A percentile compares a stretch with the other conserved stretches of the same genome.
Conservation (phyloP, 2,113 vertebrate species). For the Aegotheles bennettii region DNA sequence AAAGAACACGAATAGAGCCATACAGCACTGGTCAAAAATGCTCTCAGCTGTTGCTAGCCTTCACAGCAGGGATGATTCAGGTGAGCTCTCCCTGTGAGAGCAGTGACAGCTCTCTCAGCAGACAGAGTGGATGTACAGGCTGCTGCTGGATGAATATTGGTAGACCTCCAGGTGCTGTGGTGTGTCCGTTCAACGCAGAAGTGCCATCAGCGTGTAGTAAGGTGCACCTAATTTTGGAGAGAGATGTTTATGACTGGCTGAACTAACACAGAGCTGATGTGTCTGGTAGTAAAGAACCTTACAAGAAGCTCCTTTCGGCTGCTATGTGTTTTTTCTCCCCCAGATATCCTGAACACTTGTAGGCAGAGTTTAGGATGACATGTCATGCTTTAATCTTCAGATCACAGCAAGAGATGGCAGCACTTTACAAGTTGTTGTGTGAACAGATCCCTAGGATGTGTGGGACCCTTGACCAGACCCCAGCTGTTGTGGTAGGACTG, state of each 20-base stretch:
- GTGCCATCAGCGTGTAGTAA: neutral
- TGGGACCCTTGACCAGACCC: fast-evolving
- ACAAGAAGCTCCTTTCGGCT: neutral
- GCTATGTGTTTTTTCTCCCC: neutral
- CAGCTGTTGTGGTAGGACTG: neutral
- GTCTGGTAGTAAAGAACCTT: neutral
- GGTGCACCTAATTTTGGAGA: neutral
- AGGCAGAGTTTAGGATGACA: neutral
- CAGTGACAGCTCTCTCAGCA: neutral
- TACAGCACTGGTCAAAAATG: neutral
- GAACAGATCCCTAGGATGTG: neutral
- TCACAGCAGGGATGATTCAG: neutral
- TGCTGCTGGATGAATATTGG: neutral
- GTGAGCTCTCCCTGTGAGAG: neutral
- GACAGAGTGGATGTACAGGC: neutral
- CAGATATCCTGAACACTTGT: neutral
- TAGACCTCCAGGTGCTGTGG: neutral
- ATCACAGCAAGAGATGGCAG: neutral
- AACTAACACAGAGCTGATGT: neutral
- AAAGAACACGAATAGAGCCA: neutral
- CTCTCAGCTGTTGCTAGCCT: neutral
- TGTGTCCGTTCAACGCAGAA: neutral
- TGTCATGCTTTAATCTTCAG: neutral
- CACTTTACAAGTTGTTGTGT: neutral
- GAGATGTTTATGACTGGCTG: neutral